These are phyloP conservation scores for Holacanthella duospinosa DNA, from an alignment of 2,888 invertebrate genomes.

Conservation along the genomic window DNA sequence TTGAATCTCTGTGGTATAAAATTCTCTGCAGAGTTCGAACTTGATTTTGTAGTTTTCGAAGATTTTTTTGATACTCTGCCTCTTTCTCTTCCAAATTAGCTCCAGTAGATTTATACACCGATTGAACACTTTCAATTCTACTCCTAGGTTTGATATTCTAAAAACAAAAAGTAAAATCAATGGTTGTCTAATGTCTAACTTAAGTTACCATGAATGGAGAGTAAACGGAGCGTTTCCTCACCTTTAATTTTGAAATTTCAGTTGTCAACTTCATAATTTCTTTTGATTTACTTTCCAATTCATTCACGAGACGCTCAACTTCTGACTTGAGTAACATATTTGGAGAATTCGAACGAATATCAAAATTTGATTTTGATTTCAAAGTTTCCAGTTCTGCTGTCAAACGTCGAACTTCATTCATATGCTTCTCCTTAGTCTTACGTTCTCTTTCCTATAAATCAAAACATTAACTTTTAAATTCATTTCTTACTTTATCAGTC, in stretches of 20 bases:
- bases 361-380: slow-evolving; percentile 24
- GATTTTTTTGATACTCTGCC: slow-evolving; percentile 28
- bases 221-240: too few relatives aligned
- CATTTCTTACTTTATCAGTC: too few relatives aligned
- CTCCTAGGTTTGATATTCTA: neutral
- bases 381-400: slow-evolving; percentile 31
- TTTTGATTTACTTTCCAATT: slow-evolving; percentile 25
- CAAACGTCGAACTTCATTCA: slow-evolving; percentile 22
- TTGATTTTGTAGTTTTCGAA: slow-evolving; percentile 26
- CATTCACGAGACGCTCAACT: slow-evolving; percentile 17
- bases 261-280: slow-evolving; percentile 20
- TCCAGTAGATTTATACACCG: neutral
- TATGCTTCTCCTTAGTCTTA: slow-evolving; percentile 16
- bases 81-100: slow-evolving; percentile 24
- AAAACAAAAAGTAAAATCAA: neutral
- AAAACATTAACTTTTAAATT: too few relatives aligned
- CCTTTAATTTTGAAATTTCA: too few relatives aligned
- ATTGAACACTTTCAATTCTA: neutral
- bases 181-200: too few relatives aligned
- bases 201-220: too few relatives aligned
- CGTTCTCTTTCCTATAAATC: neutral
- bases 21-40: slow-evolving; percentile 32
- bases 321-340: slow-evolving; percentile 4
- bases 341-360: slow-evolving; percentile 15
- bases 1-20: slow-evolving; percentile 25